Percentiles rank a stretch among this genome's conserved stretches.
Evolutionary conservation across 1,140 invertebrate species (phyloP).

Genomic region (Mamestra configurata): DNA sequence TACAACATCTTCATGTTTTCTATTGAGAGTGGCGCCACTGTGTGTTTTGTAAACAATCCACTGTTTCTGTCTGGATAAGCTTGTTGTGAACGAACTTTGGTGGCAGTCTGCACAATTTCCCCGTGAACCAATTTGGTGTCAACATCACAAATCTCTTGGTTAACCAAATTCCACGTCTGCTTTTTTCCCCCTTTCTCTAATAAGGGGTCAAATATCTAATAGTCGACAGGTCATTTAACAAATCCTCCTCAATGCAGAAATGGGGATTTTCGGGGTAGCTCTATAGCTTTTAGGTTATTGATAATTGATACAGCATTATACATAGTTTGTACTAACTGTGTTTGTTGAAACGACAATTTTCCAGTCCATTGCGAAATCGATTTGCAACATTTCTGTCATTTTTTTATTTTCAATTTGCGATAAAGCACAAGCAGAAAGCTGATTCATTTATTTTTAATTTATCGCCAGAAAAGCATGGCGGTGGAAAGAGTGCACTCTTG

Average conservation of each 20-base stretch:
- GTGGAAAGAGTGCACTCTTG: neutral
- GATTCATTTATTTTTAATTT: neutral
- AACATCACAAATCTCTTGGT: too few species aligned
- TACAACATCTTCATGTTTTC: too few species aligned
- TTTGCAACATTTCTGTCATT: neutral
- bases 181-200: too few species aligned
- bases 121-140: too few species aligned
- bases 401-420: neutral
- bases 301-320: too few species aligned
- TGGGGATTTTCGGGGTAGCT: too few species aligned
- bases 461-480: neutral
- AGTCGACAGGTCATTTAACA: too few species aligned
- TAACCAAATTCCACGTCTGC: too few species aligned
- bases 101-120: neutral
- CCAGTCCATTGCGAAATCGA: neutral
- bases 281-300: too few species aligned
- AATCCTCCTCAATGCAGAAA: too few species aligned
- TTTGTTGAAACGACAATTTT: neutral
- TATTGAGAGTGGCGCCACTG: slow-evolving; percentile 8
- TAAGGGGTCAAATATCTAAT: too few species aligned
- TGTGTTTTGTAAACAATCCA: slow-evolving; percentile 28
- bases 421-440: neutral
- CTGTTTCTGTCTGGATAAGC: neutral
- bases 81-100: slow-evolving; percentile 22
- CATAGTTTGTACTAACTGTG: neutral